These are phyloP conservation scores for Pardosa pseudoannulata DNA, from an alignment of 2,888 invertebrate genomes.

Conservation along the genomic window DNA sequence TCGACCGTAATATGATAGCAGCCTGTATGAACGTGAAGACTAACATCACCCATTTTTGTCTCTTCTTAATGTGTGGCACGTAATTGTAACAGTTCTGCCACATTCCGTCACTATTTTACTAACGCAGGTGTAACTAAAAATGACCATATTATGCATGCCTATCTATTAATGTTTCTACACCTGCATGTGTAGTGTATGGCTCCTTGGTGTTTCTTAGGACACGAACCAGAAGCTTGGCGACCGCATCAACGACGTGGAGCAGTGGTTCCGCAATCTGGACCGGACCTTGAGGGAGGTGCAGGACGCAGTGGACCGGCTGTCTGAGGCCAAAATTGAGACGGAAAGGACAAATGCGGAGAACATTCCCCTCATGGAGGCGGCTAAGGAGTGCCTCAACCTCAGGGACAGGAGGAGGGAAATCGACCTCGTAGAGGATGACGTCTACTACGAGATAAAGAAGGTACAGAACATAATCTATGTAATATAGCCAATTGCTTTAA, in stretches of 20 bases:
- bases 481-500: no score
- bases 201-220: no score
- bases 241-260: constrained; percentile 62
- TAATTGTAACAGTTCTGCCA: no score
- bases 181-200: no score
- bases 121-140: background rate
- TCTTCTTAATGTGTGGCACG: no score
- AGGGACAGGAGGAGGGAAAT: constrained; percentile 49
- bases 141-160: no score
- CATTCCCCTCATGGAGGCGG: constrained; percentile 46
- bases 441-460: constrained; percentile 52
- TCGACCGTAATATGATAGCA: no score
- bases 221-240: constrained; percentile 55
- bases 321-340: constrained; percentile 47
- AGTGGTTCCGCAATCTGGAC: constrained; percentile 61
- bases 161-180: no score
- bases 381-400: constrained; percentile 46
- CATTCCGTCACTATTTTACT: no score
- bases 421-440: constrained; percentile 64
- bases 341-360: constrained; percentile 42
- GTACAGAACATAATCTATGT: no score
- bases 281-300: constrained; percentile 43
- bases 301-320: constrained; percentile 31
- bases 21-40: no score
- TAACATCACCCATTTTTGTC: no score